Evolutionary conservation across 1,140 invertebrate genomes (phyloP), one percentile per base, ranked within the genome.

Genomic region (Stenopsyche tienmushanensis): DNA sequence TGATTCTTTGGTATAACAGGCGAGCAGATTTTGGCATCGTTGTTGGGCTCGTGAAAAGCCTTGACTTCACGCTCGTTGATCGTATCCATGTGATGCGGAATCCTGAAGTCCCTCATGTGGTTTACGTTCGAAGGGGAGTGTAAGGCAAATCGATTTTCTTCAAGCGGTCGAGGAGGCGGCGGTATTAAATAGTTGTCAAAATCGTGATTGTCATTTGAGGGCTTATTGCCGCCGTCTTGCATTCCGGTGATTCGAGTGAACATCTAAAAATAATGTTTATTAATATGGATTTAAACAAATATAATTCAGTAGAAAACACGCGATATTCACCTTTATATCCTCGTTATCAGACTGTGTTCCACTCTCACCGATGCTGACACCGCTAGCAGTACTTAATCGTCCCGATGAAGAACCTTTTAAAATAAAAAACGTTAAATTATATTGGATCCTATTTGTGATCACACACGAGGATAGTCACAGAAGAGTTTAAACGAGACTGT

Each of bases 261-360:
- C 63, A 68, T 62, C 69, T 67, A 49, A 25, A 69, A 65, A 45
- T 29, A 17, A 55, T 50, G 15, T 53, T 3, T 24, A 49, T 3
- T 20, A 53, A 10, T 20, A 53, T 50, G 13, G 3, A 60, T 8
- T 44, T 9, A 18, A 5, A 71, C 72, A 72, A 50, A 62, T 34
- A 67, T 10, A 67, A 62, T 8, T 60, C 23, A 8, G 3, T 29
- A 44, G 15, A 24, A 53, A 53, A 0, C 49, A 17, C 9, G 15
- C 21, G 71, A 76, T 75, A 65, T 76, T 80, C 73, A 88, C 87
- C 62, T 88, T 85, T 71, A 86, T 84, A 21, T 91, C 90, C 66
- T 93, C 90, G 59, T 86, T 85, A 73, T 93, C 91, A 0, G 90
- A 93, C 74, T 92, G 90, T 0, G 90, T 90, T 54, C 90, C 90